A percentile compares a stretch with the other conserved stretches of the same genome.
phyloP scores from a whole-genome alignment of 2,113 vertebrate species.

The Sphaerodactylus townsendi region DNA sequence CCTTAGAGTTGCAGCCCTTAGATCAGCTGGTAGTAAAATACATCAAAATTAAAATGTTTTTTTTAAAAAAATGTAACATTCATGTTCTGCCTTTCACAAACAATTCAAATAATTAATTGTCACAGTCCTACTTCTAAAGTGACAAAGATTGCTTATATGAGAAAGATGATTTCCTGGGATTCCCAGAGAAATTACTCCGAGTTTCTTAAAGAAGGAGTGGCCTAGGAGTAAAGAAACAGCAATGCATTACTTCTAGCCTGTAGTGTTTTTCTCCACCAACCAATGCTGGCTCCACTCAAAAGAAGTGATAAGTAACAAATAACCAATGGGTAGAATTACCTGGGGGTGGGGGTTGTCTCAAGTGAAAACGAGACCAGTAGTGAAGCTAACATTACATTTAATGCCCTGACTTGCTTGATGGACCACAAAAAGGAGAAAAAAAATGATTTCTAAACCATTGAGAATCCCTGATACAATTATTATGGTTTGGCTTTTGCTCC shows the following conservation, averaged over 20 bases:
- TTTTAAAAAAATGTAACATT: too few relatives aligned
- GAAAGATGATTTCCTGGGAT: too few relatives aligned
- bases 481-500: constrained; percentile 13
- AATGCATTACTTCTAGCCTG: not conserved
- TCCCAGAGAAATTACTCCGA: not conserved
- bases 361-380: not conserved
- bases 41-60: too few relatives aligned
- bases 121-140: too few relatives aligned
- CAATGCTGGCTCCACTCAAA: not conserved
- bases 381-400: constrained; percentile 21
- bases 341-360: not conserved
- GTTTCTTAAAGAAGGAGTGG: not conserved
- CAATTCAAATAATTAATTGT: too few relatives aligned
- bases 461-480: constrained; percentile 10
- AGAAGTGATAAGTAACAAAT: not conserved
- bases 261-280: not conserved
- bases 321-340: not conserved
- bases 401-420: not conserved
- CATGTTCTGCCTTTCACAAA: too few relatives aligned
- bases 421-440: not conserved
- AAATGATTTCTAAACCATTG: constrained; percentile 12
- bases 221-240: not conserved
- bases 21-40: too few relatives aligned
- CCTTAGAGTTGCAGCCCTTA: too few relatives aligned
- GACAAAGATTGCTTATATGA: too few relatives aligned